Conservation (phyloP, 2,888 invertebrate species). For the Trimorus sp. region DNA sequence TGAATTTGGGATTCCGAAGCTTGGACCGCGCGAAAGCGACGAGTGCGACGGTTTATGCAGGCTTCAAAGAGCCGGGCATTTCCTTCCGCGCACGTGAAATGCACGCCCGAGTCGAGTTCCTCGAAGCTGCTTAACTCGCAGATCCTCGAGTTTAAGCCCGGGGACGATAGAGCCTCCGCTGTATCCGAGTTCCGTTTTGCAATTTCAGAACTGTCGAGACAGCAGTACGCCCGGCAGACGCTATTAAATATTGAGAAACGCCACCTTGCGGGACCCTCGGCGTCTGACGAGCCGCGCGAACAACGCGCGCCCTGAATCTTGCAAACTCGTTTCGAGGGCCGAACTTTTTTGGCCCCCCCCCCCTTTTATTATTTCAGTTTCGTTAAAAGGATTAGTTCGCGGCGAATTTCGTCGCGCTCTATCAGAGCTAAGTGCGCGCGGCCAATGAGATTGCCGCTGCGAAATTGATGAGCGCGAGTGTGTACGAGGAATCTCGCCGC, state of each 20-base stretch:
- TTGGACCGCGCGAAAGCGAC: conserved; percentile 55
- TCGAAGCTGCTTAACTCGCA: conserved; percentile 72
- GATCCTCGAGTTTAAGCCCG: conserved; percentile 70
- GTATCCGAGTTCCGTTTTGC: conserved; percentile 73
- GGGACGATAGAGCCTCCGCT: conserved; percentile 64
- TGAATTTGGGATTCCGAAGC: conserved; percentile 58
- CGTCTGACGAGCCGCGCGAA: conserved; percentile 56
- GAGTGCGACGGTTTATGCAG: conserved; percentile 61
- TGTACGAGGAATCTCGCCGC: conserved; percentile 24
- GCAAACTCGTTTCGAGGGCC: conserved; percentile 40
- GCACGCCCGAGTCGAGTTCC: conserved; percentile 65
- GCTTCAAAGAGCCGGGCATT: conserved; percentile 65
- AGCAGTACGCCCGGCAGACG: conserved; percentile 78
- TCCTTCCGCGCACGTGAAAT: conserved; percentile 68
- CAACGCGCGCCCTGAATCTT: conserved; percentile 54
- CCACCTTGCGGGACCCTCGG: conserved; percentile 69
- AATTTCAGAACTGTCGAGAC: conserved; percentile 81
- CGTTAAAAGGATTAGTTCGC: conserved; percentile 57
- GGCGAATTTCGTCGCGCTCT: conserved; percentile 39
- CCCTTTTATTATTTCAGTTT: conserved; percentile 55
- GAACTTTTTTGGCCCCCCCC: conserved; percentile 33
- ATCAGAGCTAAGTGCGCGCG: conserved; percentile 40
- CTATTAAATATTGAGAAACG: conserved; percentile 81
- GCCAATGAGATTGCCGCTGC: conserved; percentile 40
- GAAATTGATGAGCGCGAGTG: conserved; percentile 44